A percentile compares a stretch with the other conserved stretches of the same genome.
These are phyloP conservation scores for Diabrotica balteata DNA, from an alignment of 2,888 invertebrate species.

Conservation along the genomic window DNA sequence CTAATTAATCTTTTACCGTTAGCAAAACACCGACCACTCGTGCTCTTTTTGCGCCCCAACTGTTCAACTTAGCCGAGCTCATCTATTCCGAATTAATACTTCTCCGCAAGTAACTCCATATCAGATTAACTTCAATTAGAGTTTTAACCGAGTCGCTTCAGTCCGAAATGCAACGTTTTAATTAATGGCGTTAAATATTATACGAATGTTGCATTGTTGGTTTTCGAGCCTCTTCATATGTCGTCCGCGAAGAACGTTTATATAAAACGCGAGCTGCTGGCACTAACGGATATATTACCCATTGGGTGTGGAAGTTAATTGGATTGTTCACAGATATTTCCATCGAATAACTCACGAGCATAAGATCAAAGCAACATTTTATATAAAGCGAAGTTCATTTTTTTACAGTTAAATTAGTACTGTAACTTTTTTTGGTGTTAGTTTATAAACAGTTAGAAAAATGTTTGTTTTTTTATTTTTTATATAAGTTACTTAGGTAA, in stretches of 20 bases:
- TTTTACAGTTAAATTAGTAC: no score
- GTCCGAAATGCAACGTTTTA: slow-evolving; percentile 1
- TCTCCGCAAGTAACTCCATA: slow-evolving; percentile 35
- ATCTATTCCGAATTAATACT: slow-evolving; percentile 43
- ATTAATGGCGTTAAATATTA: slow-evolving; percentile 2
- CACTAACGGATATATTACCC: no score
- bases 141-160: background rate
- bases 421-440: no score
- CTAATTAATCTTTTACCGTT: slow-evolving; percentile 58
- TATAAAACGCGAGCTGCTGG: background rate
- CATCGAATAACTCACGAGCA: no score
- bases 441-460: no score
- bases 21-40: slow-evolving; percentile 51
- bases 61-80: slow-evolving; percentile 24
- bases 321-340: no score
- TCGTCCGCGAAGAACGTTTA: background rate
- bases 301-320: no score
- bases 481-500: no score
- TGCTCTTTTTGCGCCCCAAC: slow-evolving; percentile 38
- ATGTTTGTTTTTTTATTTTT: no score
- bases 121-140: slow-evolving; percentile 18
- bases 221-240: no score
- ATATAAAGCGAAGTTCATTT: no score
- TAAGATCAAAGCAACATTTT: no score
- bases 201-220: background rate